Evolutionary conservation across 2,888 invertebrate genomes (phyloP).

Genomic region (Dione juno): DNA sequence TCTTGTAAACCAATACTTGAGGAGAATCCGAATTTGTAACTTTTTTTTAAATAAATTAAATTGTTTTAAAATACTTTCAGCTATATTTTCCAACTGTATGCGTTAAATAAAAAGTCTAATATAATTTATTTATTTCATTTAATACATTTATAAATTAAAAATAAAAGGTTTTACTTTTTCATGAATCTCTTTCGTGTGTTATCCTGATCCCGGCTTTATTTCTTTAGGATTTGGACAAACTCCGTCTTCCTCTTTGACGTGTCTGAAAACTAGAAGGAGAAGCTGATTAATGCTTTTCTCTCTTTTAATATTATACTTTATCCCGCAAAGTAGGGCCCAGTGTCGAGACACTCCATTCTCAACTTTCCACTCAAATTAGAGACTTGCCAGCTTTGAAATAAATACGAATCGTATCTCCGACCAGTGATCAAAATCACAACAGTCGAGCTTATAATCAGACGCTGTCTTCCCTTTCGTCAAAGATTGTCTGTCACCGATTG

Average conservation of each 20-base stretch:
- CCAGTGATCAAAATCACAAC: no score
- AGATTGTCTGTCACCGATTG: no score
- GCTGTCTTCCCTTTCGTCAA: no score
- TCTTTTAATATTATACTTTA: background rate
- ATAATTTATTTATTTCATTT: constrained; percentile 1
- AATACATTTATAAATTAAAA: background rate
- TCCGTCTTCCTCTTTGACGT: constrained; percentile 72
- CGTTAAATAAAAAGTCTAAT: background rate
- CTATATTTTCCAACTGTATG: background rate
- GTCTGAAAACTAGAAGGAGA: constrained; percentile 68
- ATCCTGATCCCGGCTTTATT: constrained; percentile 56
- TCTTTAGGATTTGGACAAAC: constrained; percentile 70
- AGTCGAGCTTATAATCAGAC: no score
- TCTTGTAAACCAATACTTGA: constrained; percentile 52
- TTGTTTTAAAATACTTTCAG: no score
- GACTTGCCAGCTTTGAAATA: no score
- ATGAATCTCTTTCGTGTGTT: constrained; percentile 29
- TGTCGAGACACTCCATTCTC: background rate
- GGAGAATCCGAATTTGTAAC: background rate
- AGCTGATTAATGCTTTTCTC: background rate
- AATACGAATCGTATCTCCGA: no score
- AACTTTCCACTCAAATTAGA: no score
- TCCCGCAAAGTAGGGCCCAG: no score
- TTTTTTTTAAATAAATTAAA: no score
- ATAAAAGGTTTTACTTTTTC: constrained; percentile 3